Percentiles rank a stretch among this genome's conserved stretches.
Evolutionary conservation across 35 echinoderm and acorn worm genomes (phyloP).

Genomic region (Patiria miniata): DNA sequence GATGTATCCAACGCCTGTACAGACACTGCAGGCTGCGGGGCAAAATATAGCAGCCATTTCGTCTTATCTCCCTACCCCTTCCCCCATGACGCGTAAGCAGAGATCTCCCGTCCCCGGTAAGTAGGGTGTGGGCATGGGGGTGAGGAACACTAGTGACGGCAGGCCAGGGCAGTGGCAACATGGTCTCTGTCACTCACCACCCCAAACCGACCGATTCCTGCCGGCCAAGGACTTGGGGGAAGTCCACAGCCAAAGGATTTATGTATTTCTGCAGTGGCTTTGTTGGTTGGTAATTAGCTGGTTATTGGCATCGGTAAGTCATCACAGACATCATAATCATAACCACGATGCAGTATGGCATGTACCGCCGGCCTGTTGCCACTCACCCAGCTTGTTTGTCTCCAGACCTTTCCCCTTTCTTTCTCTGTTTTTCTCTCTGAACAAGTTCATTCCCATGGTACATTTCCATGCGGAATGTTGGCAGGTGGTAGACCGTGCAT

Average conservation of each 20-base stretch:
- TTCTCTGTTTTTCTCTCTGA: too few relatives aligned
- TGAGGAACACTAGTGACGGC: too few relatives aligned
- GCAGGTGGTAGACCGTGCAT: too few relatives aligned
- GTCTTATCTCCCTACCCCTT: not conserved
- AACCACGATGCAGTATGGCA: constrained; percentile 13
- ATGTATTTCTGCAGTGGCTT: constrained; percentile 22
- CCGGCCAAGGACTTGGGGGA: constrained; percentile 9
- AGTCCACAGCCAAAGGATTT: constrained; percentile 20
- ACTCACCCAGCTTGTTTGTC: constrained; percentile 3
- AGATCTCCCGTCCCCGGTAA: too few relatives aligned
- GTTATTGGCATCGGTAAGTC: constrained; percentile 18
- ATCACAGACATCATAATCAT: constrained; percentile 16
- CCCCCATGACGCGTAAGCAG: not conserved
- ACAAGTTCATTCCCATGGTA: too few relatives aligned
- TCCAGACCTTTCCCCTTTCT: not conserved
- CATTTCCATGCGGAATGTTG: too few relatives aligned
- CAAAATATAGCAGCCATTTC: not conserved
- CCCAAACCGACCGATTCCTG: constrained; percentile 1
- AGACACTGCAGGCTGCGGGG: too few relatives aligned
- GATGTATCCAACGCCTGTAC: too few relatives aligned
- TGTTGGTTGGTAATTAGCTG: not conserved
- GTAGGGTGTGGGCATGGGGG: too few relatives aligned
- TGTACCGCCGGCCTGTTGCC: not conserved
- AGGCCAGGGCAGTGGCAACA: not conserved
- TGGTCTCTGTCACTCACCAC: constrained; percentile 9